phyloP scores from a whole-genome alignment of 2,113 vertebrate genomes.

The Archilochus colubris region DNA sequence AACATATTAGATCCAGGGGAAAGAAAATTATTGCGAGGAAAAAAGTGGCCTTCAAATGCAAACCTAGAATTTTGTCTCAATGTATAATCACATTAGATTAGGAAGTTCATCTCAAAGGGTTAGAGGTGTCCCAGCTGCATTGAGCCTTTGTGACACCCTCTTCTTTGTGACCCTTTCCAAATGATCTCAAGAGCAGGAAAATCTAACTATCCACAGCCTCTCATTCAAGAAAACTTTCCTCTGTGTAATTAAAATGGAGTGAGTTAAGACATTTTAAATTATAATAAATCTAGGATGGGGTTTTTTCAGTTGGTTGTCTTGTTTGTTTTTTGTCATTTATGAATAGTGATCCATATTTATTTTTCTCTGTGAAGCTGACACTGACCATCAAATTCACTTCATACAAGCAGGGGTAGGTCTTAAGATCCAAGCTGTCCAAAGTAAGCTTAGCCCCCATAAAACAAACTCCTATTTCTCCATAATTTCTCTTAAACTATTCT shows the following conservation, averaged over 20 bases:
- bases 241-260: not conserved
- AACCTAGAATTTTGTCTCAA: not conserved
- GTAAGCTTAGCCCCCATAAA: not conserved
- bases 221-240: not conserved
- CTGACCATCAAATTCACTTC: conserved; percentile 7
- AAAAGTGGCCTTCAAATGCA: not conserved
- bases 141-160: not conserved
- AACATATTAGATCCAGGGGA: not conserved
- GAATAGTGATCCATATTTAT: not conserved
- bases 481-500: not conserved
- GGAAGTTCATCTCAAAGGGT: not conserved
- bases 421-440: not conserved
- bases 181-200: not conserved
- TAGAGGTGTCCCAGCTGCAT: not conserved
- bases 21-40: not conserved
- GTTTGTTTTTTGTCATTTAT: not conserved
- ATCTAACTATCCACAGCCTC: not conserved
- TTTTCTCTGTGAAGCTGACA: not conserved
- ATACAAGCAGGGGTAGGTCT: not conserved
- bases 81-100: not conserved
- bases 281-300: not conserved
- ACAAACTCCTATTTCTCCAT: not conserved
- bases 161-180: not conserved
- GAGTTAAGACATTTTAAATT: not conserved
- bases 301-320: not conserved